A percentile compares a stretch with the other conserved stretches of the same genome.
These are phyloP conservation scores for Habropoda laboriosa DNA, from an alignment of 1,140 invertebrate genomes.

Conservation along the genomic window DNA sequence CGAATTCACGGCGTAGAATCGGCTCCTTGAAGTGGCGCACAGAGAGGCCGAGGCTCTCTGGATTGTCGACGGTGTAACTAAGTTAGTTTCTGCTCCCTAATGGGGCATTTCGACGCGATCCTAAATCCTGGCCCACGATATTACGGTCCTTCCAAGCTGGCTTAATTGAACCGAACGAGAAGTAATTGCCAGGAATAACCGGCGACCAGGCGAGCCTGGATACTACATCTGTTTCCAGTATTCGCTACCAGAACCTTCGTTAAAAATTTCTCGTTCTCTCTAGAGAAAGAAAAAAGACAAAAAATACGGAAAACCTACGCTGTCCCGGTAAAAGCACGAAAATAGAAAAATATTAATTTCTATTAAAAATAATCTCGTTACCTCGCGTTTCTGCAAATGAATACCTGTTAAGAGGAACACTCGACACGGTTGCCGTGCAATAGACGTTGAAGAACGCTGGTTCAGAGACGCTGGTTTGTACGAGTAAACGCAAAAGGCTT, in stretches of 20 bases:
- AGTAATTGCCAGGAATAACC: constrained; percentile 70
- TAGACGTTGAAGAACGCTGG: background rate
- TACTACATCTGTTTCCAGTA: background rate
- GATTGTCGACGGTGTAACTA: constrained; percentile 66
- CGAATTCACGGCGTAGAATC: background rate
- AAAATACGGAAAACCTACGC: no score
- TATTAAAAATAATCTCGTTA: background rate
- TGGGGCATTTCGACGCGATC: constrained; percentile 69
- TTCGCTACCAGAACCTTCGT: background rate
- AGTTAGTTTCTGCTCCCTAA: constrained; percentile 74
- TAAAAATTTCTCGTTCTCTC: background rate
- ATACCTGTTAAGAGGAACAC: background rate
- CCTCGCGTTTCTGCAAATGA: background rate
- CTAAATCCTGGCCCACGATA: constrained; percentile 71
- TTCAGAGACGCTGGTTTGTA: background rate
- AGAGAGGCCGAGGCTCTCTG: constrained; percentile 2
- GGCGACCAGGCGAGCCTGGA: no score
- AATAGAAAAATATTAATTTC: background rate
- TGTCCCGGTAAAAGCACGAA: no score
- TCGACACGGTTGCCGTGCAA: background rate
- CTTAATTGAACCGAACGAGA: constrained; percentile 77
- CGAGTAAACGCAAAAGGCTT: background rate
- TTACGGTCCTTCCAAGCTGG: constrained; percentile 66
- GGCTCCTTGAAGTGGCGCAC: constrained; percentile 18
- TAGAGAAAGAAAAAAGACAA: background rate